Base-by-base conservation (phyloP, 2,888 invertebrate species). In the Caenorhabditis auriculariae region DNA sequence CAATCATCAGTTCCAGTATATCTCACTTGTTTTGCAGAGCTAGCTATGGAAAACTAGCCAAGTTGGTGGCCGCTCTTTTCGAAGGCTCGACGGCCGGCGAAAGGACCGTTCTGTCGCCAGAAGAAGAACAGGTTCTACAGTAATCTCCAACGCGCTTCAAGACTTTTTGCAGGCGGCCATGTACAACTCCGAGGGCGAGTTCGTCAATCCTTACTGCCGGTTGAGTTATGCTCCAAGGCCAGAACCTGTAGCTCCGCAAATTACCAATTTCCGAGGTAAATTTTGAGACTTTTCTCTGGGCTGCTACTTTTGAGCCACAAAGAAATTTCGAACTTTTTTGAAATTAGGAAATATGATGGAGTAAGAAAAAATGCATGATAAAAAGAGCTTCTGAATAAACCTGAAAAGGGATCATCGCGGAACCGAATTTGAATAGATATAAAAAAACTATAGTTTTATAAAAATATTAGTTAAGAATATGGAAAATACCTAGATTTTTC, bases 121-220 rank as follows among this genome's bases (percentile, higher is more conserved):
- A 73, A 47, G 72, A 70, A 17, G 72, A 73, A 35, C 64, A 64
- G 54, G 57, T 57, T 17, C 12, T 27, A 7, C n/a, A n/a, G n/a
- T n/a, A n/a, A n/a, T n/a, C n/a, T n/a, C n/a, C n/a, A n/a, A n/a
- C n/a, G n/a, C n/a, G n/a, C 29, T 29, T 27, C n/a, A 19, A 51
- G 6, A 19, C 7, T 9, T 23, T 1, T 35, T 24, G 0, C 60
- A 62, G 54, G 75, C 62, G 9, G 55, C 63, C 7, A 66, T 70
- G 64, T 76, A 77, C 57, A 70, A 75, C 24, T 69, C 73, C 19
- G 71, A 73, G 32, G 75, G 69, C 19, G 77, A 78, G 47, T 76
- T 75, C 54, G 67, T 69, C 44, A 75, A 75, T 38, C 74, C 72
- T 4, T 78, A 74, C 61, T 76, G 77, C 56, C 68, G 75, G 39